Evolutionary conservation across 2,797 vertebrate species (phyloP).

Genomic region (Eurystomus glaucurus): DNA sequence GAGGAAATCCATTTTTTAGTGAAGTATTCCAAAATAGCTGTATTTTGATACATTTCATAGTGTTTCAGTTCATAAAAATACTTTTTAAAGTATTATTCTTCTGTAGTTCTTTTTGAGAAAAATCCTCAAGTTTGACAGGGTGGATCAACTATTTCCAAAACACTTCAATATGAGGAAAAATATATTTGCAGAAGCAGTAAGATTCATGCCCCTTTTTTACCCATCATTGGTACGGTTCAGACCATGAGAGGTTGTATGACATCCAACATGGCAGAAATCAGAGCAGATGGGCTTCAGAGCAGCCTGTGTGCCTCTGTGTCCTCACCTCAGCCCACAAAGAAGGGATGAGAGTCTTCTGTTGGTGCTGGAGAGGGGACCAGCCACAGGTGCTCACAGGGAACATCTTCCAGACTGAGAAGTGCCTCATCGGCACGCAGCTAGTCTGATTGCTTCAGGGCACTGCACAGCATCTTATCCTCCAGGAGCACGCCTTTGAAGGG

Average conservation of each 20-base stretch:
- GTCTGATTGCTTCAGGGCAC: accelerated
- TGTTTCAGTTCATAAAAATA: background rate
- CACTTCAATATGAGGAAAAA: background rate
- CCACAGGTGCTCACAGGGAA: background rate
- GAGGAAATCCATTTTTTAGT: background rate
- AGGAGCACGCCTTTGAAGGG: background rate
- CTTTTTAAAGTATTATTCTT: background rate
- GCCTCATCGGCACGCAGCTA: background rate
- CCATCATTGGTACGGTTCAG: background rate
- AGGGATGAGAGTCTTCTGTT: background rate
- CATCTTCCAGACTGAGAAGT: background rate
- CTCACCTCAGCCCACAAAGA: background rate
- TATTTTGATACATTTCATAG: background rate
- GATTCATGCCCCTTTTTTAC: background rate
- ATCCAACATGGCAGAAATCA: background rate
- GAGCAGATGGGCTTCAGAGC: background rate
- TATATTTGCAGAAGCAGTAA: background rate
- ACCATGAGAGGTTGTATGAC: background rate
- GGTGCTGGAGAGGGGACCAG: background rate
- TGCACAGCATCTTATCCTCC: background rate
- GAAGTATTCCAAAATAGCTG: background rate
- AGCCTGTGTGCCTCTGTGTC: background rate
- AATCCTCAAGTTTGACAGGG: background rate
- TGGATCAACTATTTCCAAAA: background rate
- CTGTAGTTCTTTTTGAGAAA: background rate